Evolutionary conservation across 2,888 invertebrate species (phyloP).

Genomic region (Neuroscelio doddi): DNA sequence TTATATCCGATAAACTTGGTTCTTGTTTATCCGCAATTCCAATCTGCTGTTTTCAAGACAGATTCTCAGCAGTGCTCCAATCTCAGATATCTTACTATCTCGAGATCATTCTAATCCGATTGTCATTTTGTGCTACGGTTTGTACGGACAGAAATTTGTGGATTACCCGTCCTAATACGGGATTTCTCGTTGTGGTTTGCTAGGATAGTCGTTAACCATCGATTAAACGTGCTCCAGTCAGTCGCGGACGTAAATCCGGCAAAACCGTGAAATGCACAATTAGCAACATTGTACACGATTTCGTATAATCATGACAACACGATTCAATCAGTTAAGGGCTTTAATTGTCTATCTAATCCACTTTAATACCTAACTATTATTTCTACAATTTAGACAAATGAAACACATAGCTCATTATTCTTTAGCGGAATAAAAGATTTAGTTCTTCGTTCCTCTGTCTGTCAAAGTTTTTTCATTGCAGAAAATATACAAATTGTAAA

Average conservation of each 20-base stretch:
- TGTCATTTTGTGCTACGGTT: slow-evolving; percentile 23
- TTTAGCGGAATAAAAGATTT: too few relatives aligned
- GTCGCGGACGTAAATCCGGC: slow-evolving; percentile 36
- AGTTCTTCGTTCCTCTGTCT: too few relatives aligned
- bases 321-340: too few relatives aligned
- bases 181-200: slow-evolving; percentile 33
- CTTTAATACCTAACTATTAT: too few relatives aligned
- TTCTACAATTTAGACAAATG: too few relatives aligned
- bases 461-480: too few relatives aligned
- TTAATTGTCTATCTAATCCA: too few relatives aligned
- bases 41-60: too few relatives aligned
- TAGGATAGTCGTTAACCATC: slow-evolving; percentile 34
- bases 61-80: slow-evolving; percentile 26
- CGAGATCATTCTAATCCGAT: slow-evolving; percentile 39
- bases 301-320: background rate
- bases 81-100: slow-evolving; percentile 23
- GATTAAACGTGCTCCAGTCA: slow-evolving; percentile 37
- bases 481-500: too few relatives aligned
- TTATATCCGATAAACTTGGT: too few relatives aligned
- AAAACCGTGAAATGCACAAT: slow-evolving; percentile 31
- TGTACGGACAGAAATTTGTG: slow-evolving; percentile 37
- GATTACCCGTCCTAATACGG: slow-evolving; percentile 33
- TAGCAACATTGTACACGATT: slow-evolving; percentile 31
- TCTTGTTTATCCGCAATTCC: too few relatives aligned
- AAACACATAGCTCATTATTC: too few relatives aligned